phyloP scores from a whole-genome alignment of 2,888 invertebrate genomes.

The Phania funesta region DNA sequence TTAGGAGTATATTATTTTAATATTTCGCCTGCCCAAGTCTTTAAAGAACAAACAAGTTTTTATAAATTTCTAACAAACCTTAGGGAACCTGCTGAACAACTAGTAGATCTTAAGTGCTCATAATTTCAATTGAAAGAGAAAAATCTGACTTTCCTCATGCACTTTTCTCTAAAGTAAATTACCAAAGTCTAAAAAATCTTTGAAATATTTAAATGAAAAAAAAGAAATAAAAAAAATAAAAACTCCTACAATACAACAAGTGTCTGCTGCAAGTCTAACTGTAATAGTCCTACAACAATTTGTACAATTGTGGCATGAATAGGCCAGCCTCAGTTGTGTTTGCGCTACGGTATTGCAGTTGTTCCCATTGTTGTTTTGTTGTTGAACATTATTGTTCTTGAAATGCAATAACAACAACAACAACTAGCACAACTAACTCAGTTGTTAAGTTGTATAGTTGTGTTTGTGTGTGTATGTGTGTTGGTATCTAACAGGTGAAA shows the following conservation, averaged over 20 bases:
- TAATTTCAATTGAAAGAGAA: not conserved
- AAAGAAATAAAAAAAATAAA: not conserved
- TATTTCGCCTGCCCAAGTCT: not conserved
- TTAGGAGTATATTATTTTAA: not conserved
- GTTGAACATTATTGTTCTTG: slow-evolving; percentile 36
- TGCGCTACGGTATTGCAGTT: slow-evolving; percentile 12
- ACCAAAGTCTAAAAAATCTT: slow-evolving; percentile 16
- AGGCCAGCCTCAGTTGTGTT: slow-evolving; percentile 51
- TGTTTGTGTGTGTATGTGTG: no score
- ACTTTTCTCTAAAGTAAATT: slow-evolving; percentile 20
- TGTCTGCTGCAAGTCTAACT: slow-evolving; percentile 31
- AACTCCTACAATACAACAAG: slow-evolving; percentile 13
- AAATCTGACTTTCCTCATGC: slow-evolving; percentile 4
- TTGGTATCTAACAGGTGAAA: slow-evolving; percentile 55
- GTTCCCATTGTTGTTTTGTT: slow-evolving; percentile 14
- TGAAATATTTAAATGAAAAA: slow-evolving; percentile 5
- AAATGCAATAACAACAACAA: not conserved
- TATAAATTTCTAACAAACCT: not conserved
- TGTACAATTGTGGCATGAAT: slow-evolving; percentile 57
- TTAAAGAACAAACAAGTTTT: not conserved
- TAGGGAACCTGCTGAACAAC: not conserved
- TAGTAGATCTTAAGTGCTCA: slow-evolving; percentile 19
- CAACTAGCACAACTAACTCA: not conserved
- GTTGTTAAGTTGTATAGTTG: slow-evolving; percentile 24
- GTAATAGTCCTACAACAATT: slow-evolving; percentile 31